Conservation (phyloP, 2,113 vertebrate genomes). For the Arizona elegans region DNA sequence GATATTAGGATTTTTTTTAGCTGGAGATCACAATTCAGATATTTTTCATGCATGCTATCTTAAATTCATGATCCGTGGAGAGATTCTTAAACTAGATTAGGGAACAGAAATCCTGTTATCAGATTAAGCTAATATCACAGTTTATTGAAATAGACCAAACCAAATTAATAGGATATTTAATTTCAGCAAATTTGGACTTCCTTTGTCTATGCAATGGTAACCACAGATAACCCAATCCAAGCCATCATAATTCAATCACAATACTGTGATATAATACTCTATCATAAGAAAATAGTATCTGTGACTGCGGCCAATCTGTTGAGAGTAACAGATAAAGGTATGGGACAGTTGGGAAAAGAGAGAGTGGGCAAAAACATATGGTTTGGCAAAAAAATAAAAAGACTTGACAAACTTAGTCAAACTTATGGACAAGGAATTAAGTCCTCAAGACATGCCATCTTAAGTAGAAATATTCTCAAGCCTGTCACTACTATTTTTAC, state of each 20-base stretch:
- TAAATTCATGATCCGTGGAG: neutral
- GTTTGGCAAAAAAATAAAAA: neutral
- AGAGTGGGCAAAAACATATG: neutral
- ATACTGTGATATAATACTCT: neutral
- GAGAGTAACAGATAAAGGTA: neutral
- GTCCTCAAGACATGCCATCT: neutral
- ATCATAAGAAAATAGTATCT: neutral
- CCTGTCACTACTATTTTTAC: constrained; percentile 6
- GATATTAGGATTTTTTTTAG: neutral
- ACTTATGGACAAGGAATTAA: neutral
- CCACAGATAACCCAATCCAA: neutral
- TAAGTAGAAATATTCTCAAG: neutral
- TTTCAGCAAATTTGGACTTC: neutral
- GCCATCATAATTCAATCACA: neutral
- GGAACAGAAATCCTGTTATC: neutral
- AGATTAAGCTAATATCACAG: neutral
- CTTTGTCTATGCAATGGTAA: neutral
- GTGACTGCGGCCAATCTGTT: neutral
- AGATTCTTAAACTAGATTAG: neutral
- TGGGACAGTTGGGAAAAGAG: neutral
- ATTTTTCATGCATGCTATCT: neutral
- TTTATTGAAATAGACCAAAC: neutral
- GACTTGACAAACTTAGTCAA: neutral
- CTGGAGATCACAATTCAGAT: neutral
- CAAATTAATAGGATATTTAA: neutral